Conservation (phyloP, 2,888 invertebrate genomes). For the Drosophila seclusa region DNA sequence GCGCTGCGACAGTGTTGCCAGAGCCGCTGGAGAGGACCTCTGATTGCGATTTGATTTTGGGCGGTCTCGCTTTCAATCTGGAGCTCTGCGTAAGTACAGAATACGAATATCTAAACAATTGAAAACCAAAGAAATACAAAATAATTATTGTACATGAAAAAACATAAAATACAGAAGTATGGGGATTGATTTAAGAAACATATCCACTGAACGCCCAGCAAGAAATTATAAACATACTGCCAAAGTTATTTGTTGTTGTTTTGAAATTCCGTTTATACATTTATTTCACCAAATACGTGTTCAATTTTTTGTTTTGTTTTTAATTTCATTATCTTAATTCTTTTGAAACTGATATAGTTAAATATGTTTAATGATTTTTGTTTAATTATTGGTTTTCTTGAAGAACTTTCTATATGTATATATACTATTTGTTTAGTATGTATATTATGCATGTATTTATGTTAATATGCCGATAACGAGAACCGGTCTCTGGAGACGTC, state of each 20-base stretch:
- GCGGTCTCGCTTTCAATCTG: neutral
- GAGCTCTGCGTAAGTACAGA: slow-evolving; percentile 53
- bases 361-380: slow-evolving; percentile 59
- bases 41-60: neutral
- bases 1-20: slow-evolving; percentile 47
- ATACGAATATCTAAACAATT: slow-evolving; percentile 41
- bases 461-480: slow-evolving; percentile 17
- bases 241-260: slow-evolving; percentile 24
- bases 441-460: slow-evolving; percentile 35
- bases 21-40: slow-evolving; percentile 22
- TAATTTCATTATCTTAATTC: slow-evolving; percentile 40
- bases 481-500: slow-evolving; percentile 1
- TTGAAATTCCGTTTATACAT: slow-evolving; percentile 83
- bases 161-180: neutral
- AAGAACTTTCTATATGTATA: slow-evolving; percentile 52
- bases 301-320: slow-evolving; percentile 35
- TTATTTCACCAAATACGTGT: slow-evolving; percentile 82
- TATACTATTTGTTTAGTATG: slow-evolving; percentile 42
- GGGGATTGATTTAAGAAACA: neutral
- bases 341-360: slow-evolving; percentile 78
- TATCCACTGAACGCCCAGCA: neutral
- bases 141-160: neutral
- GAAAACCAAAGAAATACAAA: slow-evolving; percentile 5
- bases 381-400: slow-evolving; percentile 51
- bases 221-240: neutral